Evolutionary conservation across 2,888 invertebrate genomes (phyloP), one percentile per base, ranked within the genome.

Genomic region (Drosophila helvetica): DNA sequence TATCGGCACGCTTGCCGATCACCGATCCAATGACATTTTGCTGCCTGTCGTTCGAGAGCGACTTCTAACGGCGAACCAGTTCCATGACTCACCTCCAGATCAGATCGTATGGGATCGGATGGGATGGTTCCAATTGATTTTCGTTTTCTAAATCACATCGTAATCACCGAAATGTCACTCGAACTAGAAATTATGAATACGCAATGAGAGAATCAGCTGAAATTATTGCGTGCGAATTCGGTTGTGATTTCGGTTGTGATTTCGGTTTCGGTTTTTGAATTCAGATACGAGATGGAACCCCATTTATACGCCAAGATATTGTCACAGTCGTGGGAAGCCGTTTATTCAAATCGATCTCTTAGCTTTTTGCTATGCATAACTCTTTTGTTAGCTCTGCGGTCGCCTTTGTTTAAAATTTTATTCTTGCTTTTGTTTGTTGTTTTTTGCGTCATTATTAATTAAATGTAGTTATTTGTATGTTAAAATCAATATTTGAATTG

Each of bases 181-280:
- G 55, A 79, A 75, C 88, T 88, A 83, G 74, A 89, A 86, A 86
- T 88, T 86, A 86, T 86, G 86, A 86, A 89, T 88, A 56, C 25
- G 18, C 74, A 80, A 86, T 83, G 54, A 83, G 67, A 47, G 47
- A 58, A 25, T 47, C 38, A 2, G 2, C 38, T 57, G 9, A 51
- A 51, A 48, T 69, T 66, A 61, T 63, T 62, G 58, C 75, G 71
- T 86, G 89, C 79, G 83, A 89, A 84, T 78, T 75, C 52, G 56
- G n/a, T n/a, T n/a, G n/a, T n/a, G n/a, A n/a, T n/a, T n/a, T n/a
- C n/a, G n/a, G n/a, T n/a, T 86, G 89, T 77, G 83, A 89, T 89
- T 78, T 75, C 52, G 56, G 71, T 71, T 75, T 73, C 50, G 46
- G 43, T 52, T 22, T 15, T 53, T 18, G 51, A 12, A 38, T 53